phyloP scores from a whole-genome alignment of 1,140 invertebrate genomes.

The Zophobas atratus region DNA sequence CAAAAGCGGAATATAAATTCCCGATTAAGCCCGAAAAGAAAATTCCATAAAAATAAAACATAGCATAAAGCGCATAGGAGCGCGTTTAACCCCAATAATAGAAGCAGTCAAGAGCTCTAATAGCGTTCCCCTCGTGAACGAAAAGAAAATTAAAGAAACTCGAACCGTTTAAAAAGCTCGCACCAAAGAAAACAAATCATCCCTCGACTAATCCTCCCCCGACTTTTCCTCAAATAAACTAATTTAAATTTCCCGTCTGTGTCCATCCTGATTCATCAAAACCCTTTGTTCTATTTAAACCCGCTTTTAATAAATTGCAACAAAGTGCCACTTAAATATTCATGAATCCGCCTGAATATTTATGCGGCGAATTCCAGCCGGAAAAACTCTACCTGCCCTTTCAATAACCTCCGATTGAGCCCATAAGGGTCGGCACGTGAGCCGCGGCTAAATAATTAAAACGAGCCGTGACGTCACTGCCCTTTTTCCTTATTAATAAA shows the following conservation, averaged over 20 bases:
- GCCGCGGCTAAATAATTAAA: background rate
- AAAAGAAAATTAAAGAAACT: background rate
- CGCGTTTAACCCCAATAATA: background rate
- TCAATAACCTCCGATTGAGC: background rate
- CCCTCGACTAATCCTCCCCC: no score
- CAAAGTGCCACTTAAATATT: slow-evolving; percentile 6
- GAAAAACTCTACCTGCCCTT: background rate
- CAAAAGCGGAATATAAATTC: no score
- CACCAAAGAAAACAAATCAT: background rate
- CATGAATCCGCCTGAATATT: slow-evolving; percentile 4
- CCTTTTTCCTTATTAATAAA: slow-evolving; percentile 39
- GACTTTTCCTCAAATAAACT: background rate
- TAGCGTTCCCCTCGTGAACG: no score
- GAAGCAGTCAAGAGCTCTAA: background rate
- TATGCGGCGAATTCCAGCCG: background rate
- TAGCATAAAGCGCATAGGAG: background rate
- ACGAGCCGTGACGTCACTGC: background rate
- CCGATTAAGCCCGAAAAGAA: no score
- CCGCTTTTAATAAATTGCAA: slow-evolving; percentile 10
- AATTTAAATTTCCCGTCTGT: background rate
- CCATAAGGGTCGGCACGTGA: background rate
- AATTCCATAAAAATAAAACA: background rate
- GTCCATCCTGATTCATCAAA: background rate
- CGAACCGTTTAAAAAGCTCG: background rate
- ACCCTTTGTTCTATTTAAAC: slow-evolving; percentile 4